Conservation (phyloP, 2,113 vertebrate species). For the Larimichthys crocea region DNA sequence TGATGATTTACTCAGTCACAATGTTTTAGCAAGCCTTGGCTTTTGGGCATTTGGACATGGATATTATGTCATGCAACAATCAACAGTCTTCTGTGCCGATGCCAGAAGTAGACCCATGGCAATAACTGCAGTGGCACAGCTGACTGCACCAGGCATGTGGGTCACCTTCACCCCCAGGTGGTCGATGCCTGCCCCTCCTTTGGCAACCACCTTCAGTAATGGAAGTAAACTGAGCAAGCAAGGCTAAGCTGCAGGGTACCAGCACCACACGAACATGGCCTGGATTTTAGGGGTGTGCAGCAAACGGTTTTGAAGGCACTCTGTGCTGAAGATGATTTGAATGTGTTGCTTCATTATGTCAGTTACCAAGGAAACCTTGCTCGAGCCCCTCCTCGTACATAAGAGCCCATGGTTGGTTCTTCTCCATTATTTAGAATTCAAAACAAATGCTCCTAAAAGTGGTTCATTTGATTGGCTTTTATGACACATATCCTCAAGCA, state of each 20-base stretch:
- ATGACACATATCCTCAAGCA: neutral
- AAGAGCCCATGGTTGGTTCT: slow-evolving; percentile 47
- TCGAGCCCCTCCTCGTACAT: slow-evolving; percentile 34
- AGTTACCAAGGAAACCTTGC: neutral
- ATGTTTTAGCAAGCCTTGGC: neutral
- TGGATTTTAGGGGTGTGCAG: slow-evolving; percentile 37
- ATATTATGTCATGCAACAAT: neutral
- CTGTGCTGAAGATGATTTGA: slow-evolving; percentile 5
- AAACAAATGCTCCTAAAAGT: neutral
- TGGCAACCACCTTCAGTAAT: slow-evolving; percentile 80
- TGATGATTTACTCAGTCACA: too few relatives aligned
- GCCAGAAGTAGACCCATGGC: slow-evolving; percentile 85
- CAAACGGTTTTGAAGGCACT: slow-evolving; percentile 8
- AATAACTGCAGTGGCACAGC: slow-evolving; percentile 80
- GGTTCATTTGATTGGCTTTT: neutral
- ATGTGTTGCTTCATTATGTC: slow-evolving; percentile 36
- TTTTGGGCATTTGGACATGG: neutral
- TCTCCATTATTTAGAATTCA: slow-evolving; percentile 6
- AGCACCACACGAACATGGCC: slow-evolving; percentile 30
- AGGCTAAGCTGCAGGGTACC: slow-evolving; percentile 4
- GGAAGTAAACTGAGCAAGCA: slow-evolving; percentile 65
- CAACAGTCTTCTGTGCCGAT: slow-evolving; percentile 42
- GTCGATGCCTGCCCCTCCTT: slow-evolving; percentile 80
- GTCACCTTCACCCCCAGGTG: slow-evolving; percentile 84
- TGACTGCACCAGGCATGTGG: slow-evolving; percentile 80